These are phyloP conservation scores for Hirtodrosophila cameraria DNA, from an alignment of 2,888 invertebrate genomes.

Conservation along the genomic window DNA sequence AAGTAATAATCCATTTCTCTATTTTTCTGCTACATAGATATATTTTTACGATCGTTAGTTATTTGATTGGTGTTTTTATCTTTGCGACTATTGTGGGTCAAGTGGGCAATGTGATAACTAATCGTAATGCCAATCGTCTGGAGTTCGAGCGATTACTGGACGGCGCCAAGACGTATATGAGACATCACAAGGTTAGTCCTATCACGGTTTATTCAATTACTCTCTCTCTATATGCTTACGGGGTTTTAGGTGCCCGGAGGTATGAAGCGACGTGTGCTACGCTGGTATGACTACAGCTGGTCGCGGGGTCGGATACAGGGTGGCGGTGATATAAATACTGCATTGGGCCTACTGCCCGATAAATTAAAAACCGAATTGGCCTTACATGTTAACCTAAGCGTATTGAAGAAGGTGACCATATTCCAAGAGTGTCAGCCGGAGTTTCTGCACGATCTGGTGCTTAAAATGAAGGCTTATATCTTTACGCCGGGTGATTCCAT, in stretches of 20 bases:
- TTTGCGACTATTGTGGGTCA: constrained; percentile 99
- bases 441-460: constrained; percentile 97
- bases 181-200: constrained; percentile 92
- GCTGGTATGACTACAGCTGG: constrained; percentile 99
- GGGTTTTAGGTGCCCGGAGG: constrained; percentile 88
- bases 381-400: constrained; percentile 96
- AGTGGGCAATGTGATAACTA: constrained; percentile 98
- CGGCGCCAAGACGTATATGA: constrained; percentile 98
- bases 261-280: constrained; percentile 96
- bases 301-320: constrained; percentile 97
- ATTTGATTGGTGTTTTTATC: constrained; percentile 98
- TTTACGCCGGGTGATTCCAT: constrained; percentile 99
- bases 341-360: constrained; percentile 95
- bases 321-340: constrained; percentile 97
- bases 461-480: constrained; percentile 99
- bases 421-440: constrained; percentile 99
- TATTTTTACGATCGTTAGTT: constrained; percentile 97
- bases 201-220: neutral
- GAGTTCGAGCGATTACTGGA: constrained; percentile 97
- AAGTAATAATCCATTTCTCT: neutral
- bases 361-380: constrained; percentile 98
- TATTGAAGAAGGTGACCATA: constrained; percentile 97
- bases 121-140: constrained; percentile 96
- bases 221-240: neutral
- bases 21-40: constrained; percentile 87